Evolutionary conservation across 2,888 invertebrate species (phyloP).

Genomic region (Drosophila mimica): DNA sequence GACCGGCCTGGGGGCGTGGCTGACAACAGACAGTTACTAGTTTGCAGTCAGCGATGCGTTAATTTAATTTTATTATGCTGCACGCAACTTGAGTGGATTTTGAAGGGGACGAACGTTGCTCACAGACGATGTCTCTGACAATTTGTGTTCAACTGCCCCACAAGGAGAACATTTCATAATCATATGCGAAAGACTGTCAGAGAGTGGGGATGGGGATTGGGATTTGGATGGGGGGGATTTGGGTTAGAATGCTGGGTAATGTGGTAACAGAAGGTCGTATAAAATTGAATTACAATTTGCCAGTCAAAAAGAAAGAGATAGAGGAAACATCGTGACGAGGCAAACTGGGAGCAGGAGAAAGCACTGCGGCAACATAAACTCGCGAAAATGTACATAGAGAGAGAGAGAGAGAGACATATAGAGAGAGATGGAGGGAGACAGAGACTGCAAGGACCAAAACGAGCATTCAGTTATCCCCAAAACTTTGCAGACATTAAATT

Average conservation of each 20-base stretch:
- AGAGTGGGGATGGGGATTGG: neutral
- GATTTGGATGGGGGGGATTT: too few species aligned
- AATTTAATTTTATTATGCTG: slow-evolving; percentile 77
- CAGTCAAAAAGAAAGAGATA: slow-evolving; percentile 14
- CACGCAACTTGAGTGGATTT: slow-evolving; percentile 69
- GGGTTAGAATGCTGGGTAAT: slow-evolving; percentile 22
- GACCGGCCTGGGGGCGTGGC: slow-evolving; percentile 21
- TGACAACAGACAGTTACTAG: slow-evolving; percentile 58
- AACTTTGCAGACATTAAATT: slow-evolving; percentile 81
- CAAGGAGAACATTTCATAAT: slow-evolving; percentile 64
- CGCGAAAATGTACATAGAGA: slow-evolving; percentile 31
- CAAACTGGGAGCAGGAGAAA: neutral
- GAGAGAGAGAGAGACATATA: slow-evolving; percentile 1
- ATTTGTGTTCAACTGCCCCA: slow-evolving; percentile 29
- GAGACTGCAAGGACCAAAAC: slow-evolving; percentile 38
- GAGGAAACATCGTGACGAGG: neutral
- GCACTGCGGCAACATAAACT: slow-evolving; percentile 62
- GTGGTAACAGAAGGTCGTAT: slow-evolving; percentile 78
- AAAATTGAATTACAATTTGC: slow-evolving; percentile 77
- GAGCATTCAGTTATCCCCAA: slow-evolving; percentile 57
- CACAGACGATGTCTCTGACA: slow-evolving; percentile 35
- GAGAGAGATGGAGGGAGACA: neutral
- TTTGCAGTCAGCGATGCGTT: slow-evolving; percentile 70
- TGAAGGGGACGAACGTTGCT: slow-evolving; percentile 20
- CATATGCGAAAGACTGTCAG: slow-evolving; percentile 63